These are phyloP conservation scores for Eupristina koningsbergeri DNA, from an alignment of 1,140 invertebrate species.

Conservation along the genomic window DNA sequence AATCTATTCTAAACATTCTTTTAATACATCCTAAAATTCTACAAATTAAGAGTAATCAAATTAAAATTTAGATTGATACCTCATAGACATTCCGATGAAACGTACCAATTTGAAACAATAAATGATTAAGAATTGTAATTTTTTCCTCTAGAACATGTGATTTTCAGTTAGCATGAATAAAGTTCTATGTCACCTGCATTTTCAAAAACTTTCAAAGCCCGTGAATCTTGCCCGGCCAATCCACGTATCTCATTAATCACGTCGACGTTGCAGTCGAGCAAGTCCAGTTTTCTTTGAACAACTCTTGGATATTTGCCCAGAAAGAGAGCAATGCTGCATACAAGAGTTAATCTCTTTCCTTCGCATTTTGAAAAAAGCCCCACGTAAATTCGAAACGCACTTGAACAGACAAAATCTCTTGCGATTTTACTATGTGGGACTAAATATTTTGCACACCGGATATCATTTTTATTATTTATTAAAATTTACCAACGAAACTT, in stretches of 20 bases:
- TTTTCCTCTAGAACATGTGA: background rate
- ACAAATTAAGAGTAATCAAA: background rate
- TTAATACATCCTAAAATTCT: background rate
- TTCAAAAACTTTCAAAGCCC: slow-evolving; percentile 4
- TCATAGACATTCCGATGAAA: background rate
- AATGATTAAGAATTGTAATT: background rate
- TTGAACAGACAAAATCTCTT: slow-evolving; percentile 2
- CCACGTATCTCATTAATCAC: slow-evolving; percentile 44
- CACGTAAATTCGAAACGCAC: background rate
- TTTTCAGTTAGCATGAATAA: slow-evolving; percentile 17
- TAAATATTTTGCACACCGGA: too few relatives aligned
- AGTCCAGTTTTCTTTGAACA: slow-evolving; percentile 33
- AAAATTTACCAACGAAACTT: too few relatives aligned
- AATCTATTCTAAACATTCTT: background rate
- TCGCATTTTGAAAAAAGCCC: slow-evolving; percentile 1
- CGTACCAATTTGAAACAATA: background rate
- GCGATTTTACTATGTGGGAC: background rate
- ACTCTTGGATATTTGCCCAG: slow-evolving; percentile 39
- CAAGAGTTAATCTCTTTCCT: slow-evolving; percentile 33
- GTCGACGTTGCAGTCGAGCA: background rate
- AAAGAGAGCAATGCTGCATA: slow-evolving; percentile 17
- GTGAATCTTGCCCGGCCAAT: slow-evolving; percentile 23
- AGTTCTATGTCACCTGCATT: slow-evolving; percentile 3
- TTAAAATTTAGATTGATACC: background rate
- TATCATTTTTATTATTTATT: too few relatives aligned